These are phyloP conservation scores for Pinna nobilis DNA, from an alignment of 1,140 invertebrate genomes.

Conservation along the genomic window DNA sequence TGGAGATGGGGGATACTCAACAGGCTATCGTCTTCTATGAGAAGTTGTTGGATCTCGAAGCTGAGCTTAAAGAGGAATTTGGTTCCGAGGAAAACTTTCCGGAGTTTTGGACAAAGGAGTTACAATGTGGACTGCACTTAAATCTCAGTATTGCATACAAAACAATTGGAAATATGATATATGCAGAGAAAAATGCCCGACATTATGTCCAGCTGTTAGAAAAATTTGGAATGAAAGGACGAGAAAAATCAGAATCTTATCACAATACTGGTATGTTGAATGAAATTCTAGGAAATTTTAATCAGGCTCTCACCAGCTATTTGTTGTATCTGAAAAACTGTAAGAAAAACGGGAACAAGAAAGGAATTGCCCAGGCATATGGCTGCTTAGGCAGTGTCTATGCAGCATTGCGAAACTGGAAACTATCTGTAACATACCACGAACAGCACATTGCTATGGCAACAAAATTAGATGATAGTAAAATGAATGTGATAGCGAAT, in stretches of 20 bases:
- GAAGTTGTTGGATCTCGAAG: constrained; percentile 66
- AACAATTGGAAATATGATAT: constrained; percentile 64
- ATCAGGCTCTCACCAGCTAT: constrained; percentile 63
- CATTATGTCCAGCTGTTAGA: constrained; percentile 58
- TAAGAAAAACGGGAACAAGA: constrained; percentile 57
- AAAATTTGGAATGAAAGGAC: constrained; percentile 52
- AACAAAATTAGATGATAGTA: constrained; percentile 51
- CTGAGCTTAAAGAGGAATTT: constrained; percentile 55
- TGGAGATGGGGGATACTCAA: constrained; percentile 64
- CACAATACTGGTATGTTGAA: constrained; percentile 69
- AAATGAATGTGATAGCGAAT: constrained; percentile 58
- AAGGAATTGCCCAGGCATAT: constrained; percentile 67
- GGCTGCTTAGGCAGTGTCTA: constrained; percentile 68
- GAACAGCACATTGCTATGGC: constrained; percentile 66
- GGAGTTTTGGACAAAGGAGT: constrained; percentile 69
- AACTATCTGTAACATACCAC: constrained; percentile 62
- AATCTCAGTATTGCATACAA: constrained; percentile 73
- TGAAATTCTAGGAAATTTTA: constrained; percentile 67
- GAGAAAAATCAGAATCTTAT: constrained; percentile 60
- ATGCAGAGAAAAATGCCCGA: constrained; percentile 63
- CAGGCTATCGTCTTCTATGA: constrained; percentile 70
- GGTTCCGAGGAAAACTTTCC: constrained; percentile 53
- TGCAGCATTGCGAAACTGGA: constrained; percentile 63
- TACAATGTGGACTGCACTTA: constrained; percentile 69
- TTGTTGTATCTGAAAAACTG: constrained; percentile 58